A percentile compares a stretch with the other conserved stretches of the same genome.
Conservation (phyloP, 2,797 vertebrate genomes). For the Chrosomus eos region DNA sequence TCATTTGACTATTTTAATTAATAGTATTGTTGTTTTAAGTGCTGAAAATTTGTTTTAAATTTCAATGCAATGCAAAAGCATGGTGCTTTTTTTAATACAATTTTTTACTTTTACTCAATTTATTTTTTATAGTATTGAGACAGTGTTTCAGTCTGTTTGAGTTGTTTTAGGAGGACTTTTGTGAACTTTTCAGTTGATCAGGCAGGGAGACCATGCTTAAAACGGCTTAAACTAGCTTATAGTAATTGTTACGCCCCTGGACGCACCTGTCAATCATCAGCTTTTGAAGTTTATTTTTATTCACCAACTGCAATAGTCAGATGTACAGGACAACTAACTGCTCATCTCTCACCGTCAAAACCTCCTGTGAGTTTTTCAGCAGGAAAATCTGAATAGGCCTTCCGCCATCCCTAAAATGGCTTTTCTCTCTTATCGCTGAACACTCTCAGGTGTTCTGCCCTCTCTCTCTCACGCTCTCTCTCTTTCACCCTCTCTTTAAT, state of each 20-base stretch:
- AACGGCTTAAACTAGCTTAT: neutral
- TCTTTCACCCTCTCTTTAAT: conserved; percentile 68
- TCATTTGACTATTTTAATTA: neutral
- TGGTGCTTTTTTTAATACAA: neutral
- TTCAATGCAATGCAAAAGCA: neutral
- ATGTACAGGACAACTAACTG: neutral
- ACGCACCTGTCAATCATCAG: neutral
- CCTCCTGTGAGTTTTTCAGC: neutral
- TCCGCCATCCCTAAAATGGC: neutral
- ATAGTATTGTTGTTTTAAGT: too few relatives aligned
- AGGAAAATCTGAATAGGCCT: neutral
- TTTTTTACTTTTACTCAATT: neutral
- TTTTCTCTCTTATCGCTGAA: conserved; percentile 2
- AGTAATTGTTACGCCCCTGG: neutral
- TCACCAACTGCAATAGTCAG: neutral
- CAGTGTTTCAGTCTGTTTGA: neutral
- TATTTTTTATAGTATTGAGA: neutral
- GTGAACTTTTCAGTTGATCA: neutral
- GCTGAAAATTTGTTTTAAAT: too few relatives aligned
- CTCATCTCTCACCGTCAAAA: neutral
- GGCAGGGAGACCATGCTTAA: neutral
- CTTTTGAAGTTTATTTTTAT: neutral
- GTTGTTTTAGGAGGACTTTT: neutral
- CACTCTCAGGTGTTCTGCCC: conserved; percentile 50
- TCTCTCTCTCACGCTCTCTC: conserved; percentile 63